Conservation (phyloP, 2,113 vertebrate genomes). For the Potamarius usumacintae region DNA sequence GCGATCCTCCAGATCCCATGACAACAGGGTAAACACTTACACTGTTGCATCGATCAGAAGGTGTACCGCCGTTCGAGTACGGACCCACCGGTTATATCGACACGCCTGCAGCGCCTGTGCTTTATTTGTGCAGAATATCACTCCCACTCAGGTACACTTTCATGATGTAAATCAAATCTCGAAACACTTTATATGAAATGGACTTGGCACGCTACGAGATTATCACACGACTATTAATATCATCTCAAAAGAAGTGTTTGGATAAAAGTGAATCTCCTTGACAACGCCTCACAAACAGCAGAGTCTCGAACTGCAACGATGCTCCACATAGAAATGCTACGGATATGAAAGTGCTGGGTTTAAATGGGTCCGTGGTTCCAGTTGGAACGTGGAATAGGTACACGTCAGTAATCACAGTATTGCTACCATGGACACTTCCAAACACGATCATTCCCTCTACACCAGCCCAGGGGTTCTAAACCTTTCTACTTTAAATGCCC, state of each 20-base stretch:
- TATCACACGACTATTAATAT: slow-evolving; percentile 42
- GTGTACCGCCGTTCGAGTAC: neutral
- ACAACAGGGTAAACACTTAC: neutral
- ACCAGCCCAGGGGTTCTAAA: too few species aligned
- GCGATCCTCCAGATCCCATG: neutral
- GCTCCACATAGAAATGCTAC: slow-evolving; percentile 6
- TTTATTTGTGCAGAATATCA: slow-evolving; percentile 14
- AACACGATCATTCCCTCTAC: too few species aligned
- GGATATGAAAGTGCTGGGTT: neutral
- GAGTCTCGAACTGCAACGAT: slow-evolving; percentile 1
- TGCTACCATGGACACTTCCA: neutral
- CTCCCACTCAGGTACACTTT: slow-evolving; percentile 15
- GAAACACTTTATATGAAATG: slow-evolving; percentile 32
- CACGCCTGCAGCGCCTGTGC: neutral
- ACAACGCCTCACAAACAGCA: slow-evolving; percentile 39
- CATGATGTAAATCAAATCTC: slow-evolving; percentile 37
- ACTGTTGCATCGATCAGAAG: neutral
- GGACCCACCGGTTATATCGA: neutral
- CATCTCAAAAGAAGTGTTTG: slow-evolving; percentile 31
- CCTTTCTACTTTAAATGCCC: neutral
- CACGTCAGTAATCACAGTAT: neutral
- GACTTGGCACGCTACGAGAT: slow-evolving; percentile 23
- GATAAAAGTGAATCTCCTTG: slow-evolving; percentile 46
- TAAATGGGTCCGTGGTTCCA: neutral
- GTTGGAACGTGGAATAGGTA: neutral